These are phyloP conservation scores for Bilobella aurantiaca DNA, from an alignment of 1,140 invertebrate genomes.

Conservation along the genomic window DNA sequence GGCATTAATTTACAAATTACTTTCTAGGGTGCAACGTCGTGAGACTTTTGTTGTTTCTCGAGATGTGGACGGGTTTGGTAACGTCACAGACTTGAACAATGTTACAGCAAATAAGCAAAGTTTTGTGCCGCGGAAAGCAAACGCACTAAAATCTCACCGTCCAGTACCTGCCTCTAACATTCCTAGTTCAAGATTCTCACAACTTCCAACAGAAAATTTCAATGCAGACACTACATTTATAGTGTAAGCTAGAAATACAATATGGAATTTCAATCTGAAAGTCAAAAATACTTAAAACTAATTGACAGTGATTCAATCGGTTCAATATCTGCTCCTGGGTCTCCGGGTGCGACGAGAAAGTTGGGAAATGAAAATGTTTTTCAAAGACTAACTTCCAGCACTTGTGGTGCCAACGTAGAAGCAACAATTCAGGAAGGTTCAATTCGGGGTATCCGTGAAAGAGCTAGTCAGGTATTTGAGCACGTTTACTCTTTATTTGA, in stretches of 20 bases:
- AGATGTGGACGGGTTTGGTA: too few relatives aligned
- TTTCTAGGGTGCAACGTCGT: too few relatives aligned
- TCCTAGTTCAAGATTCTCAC: constrained; percentile 2
- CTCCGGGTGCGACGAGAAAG: constrained; percentile 40
- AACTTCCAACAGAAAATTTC: constrained; percentile 8
- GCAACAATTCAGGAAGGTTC: constrained; percentile 49
- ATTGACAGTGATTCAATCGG: constrained; percentile 42
- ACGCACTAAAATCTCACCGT: not conserved
- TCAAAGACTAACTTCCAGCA: constrained; percentile 60
- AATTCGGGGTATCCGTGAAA: not conserved
- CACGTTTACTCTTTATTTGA: not conserved
- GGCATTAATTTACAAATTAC: too few relatives aligned
- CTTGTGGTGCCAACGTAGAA: constrained; percentile 45
- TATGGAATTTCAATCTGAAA: not conserved
- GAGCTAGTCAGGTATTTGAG: constrained; percentile 31
- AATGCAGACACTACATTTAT: constrained; percentile 10
- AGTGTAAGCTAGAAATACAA: constrained; percentile 2
- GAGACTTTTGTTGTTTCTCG: too few relatives aligned
- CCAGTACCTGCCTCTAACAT: not conserved
- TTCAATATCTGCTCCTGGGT: constrained; percentile 58
- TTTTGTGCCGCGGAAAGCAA: too few relatives aligned
- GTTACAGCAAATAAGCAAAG: too few relatives aligned
- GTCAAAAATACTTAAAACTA: not conserved
- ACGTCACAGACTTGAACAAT: too few relatives aligned
- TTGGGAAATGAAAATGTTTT: constrained; percentile 64